A percentile compares a stretch with the other conserved stretches of the same genome.
Conservation (phyloP, 2,113 vertebrate genomes). For the Corythornis cristatus region DNA sequence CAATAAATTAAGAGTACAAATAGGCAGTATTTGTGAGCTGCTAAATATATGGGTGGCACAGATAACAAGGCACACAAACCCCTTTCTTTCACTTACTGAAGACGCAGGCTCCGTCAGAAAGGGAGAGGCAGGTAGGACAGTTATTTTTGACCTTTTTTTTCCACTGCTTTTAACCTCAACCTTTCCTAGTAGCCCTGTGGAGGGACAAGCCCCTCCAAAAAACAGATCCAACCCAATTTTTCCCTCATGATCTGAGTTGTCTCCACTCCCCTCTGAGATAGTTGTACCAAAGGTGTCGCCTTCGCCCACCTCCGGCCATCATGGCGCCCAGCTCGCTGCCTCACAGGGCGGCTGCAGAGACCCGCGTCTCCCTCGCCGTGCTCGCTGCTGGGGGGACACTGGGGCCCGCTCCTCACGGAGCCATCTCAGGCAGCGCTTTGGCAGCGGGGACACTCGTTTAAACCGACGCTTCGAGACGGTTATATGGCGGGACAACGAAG, state of each 20-base stretch:
- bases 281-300: background rate
- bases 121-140: no score
- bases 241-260: fast-evolving
- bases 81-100: background rate
- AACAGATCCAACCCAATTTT: background rate
- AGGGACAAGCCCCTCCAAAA: background rate
- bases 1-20: background rate
- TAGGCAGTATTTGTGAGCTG: background rate
- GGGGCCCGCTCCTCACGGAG: background rate
- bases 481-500: background rate
- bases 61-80: background rate
- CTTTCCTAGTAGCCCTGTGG: background rate
- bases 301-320: fast-evolving
- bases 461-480: no score
- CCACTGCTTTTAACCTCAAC: background rate
- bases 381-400: background rate
- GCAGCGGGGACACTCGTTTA: fast-evolving
- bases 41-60: background rate
- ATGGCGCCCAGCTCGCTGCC: background rate
- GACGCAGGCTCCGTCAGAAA: background rate
- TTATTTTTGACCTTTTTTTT: background rate
- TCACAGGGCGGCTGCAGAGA: background rate
- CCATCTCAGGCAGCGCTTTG: background rate
- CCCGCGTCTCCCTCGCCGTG: fast-evolving
- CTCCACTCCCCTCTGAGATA: background rate